phyloP scores from a whole-genome alignment of 2,113 vertebrate genomes.

The Ursus arctos region DNA sequence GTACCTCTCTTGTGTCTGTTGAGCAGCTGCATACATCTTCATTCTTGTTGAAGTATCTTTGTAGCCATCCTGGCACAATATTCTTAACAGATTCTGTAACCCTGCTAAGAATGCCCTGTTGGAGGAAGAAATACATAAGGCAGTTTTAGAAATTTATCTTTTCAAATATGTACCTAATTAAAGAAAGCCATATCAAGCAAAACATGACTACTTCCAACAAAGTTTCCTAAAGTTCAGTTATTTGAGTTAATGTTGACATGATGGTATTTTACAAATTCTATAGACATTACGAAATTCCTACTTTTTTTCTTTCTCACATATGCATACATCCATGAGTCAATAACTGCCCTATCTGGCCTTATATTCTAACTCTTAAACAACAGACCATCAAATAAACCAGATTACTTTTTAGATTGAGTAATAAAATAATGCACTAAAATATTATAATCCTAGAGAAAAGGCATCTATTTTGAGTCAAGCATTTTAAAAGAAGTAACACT shows the following conservation, averaged over 20 bases:
- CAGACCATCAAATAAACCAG: background rate
- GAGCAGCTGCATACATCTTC: slow-evolving; percentile 88
- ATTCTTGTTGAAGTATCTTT: slow-evolving; percentile 96
- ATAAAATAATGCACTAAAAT: slow-evolving; percentile 16
- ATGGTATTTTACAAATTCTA: background rate
- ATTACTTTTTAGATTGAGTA: slow-evolving; percentile 21
- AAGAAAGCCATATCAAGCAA: background rate
- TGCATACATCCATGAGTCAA: background rate
- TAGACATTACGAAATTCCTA: background rate
- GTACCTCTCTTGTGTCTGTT: slow-evolving; percentile 78
- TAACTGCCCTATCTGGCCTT: background rate
- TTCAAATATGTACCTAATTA: slow-evolving; percentile 36
- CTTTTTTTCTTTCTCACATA: slow-evolving; percentile 12
- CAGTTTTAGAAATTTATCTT: slow-evolving; percentile 60
- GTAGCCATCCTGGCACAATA: slow-evolving; percentile 97
- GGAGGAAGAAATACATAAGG: slow-evolving; percentile 61
- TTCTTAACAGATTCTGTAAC: slow-evolving; percentile 98
- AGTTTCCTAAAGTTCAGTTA: slow-evolving; percentile 26
- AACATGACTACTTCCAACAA: slow-evolving; percentile 10
- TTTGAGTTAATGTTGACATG: background rate
- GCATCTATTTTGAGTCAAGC: background rate
- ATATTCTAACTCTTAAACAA: slow-evolving; percentile 20
- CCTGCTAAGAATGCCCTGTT: slow-evolving; percentile 95
- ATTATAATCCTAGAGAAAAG: slow-evolving; percentile 39
- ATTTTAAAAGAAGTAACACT: slow-evolving; percentile 34